A percentile compares a stretch with the other conserved stretches of the same genome.
Conservation (phyloP, 2,797 vertebrate genomes). For the Glossophaga mutica region DNA sequence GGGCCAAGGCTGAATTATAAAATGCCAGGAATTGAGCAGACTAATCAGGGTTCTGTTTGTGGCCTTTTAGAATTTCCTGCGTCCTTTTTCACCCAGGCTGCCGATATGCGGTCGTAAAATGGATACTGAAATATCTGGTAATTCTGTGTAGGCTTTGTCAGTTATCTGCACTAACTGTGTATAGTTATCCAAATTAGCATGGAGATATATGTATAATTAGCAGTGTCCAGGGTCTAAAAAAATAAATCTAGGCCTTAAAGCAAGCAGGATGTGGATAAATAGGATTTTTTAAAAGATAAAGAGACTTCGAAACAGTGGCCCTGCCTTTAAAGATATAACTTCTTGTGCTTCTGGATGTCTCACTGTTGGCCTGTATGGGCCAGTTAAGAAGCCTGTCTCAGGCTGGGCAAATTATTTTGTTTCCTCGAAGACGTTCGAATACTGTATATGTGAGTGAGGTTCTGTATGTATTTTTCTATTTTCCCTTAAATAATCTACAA, state of each 20-base stretch:
- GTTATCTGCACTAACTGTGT: not conserved
- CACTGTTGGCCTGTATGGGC: not conserved
- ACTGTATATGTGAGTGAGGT: not conserved
- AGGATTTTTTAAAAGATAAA: slow-evolving; percentile 7
- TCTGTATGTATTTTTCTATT: not conserved
- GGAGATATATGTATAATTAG: not conserved
- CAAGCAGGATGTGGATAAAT: not conserved
- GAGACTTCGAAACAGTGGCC: not conserved
- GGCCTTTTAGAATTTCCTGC: slow-evolving; percentile 22
- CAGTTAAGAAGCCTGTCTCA: not conserved
- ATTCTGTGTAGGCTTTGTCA: not conserved
- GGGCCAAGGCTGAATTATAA: not conserved
- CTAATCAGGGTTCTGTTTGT: not conserved
- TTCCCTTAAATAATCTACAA: slow-evolving; percentile 25
- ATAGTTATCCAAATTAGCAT: not conserved
- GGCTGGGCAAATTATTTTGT: slow-evolving; percentile 38
- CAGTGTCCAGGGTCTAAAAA: slow-evolving; percentile 8
- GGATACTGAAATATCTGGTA: not conserved
- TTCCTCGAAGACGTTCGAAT: slow-evolving; percentile 42
- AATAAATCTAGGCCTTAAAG: slow-evolving; percentile 35
- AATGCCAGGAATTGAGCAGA: slow-evolving; percentile 15
- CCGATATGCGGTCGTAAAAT: not conserved
- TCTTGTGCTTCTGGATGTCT: not conserved
- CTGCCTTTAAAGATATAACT: not conserved
- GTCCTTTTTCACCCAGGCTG: slow-evolving; percentile 1